phyloP scores from a whole-genome alignment of 2,888 invertebrate genomes.

The Drepana falcataria region DNA sequence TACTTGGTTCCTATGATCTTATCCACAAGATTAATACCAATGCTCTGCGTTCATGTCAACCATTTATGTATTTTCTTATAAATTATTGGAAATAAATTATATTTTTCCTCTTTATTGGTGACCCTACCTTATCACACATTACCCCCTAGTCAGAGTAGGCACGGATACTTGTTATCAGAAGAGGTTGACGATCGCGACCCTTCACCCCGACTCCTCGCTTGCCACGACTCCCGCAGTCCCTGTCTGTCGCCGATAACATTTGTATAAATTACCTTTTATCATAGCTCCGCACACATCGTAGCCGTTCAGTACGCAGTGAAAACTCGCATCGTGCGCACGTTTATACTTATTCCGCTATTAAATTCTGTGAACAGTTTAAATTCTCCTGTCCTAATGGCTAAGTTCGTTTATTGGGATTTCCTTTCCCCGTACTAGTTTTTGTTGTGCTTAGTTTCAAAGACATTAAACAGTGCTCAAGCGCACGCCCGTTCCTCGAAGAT shows the following conservation, averaged over 20 bases:
- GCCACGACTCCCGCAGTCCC: slow-evolving; percentile 29
- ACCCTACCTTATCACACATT: slow-evolving; percentile 47
- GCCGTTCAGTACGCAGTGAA: slow-evolving; percentile 34
- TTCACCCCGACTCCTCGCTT: slow-evolving; percentile 41
- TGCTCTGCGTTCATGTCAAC: no score
- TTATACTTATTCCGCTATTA: neutral
- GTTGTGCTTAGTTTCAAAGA: slow-evolving; percentile 28
- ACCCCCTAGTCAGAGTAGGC: slow-evolving; percentile 67
- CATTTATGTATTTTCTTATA: no score
- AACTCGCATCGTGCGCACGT: slow-evolving; percentile 29
- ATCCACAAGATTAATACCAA: no score
- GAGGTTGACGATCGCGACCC: slow-evolving; percentile 53
- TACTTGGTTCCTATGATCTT: no score
- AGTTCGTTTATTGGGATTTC: slow-evolving; percentile 64
- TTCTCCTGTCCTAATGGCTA: slow-evolving; percentile 59
- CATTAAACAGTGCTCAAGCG: slow-evolving; percentile 9
- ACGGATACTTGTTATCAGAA: slow-evolving; percentile 55
- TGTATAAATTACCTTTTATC: slow-evolving; percentile 57
- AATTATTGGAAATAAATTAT: no score
- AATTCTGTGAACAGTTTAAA: slow-evolving; percentile 6
- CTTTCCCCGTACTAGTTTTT: slow-evolving; percentile 57
- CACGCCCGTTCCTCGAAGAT: neutral
- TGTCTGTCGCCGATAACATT: slow-evolving; percentile 57
- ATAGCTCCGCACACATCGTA: slow-evolving; percentile 24
- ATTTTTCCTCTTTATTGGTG: slow-evolving; percentile 6